phyloP scores from a whole-genome alignment of 2,797 vertebrate species.

The Takifugu ocellatus region DNA sequence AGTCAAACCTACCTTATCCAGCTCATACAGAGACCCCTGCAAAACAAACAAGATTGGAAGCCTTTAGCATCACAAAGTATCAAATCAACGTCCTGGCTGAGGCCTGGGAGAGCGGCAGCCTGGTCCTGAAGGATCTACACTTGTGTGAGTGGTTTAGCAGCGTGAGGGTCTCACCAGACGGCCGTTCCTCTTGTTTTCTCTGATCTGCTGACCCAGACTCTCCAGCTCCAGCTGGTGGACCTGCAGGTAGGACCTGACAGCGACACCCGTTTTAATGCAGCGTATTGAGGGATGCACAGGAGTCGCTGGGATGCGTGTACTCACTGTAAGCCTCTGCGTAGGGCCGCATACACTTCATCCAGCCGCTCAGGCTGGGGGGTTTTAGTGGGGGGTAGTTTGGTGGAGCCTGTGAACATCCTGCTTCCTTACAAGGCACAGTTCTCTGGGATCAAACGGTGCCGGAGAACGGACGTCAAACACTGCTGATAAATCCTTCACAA shows the following conservation, averaged over 20 bases:
- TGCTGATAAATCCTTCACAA: slow-evolving; percentile 28
- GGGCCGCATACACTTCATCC: slow-evolving; percentile 87
- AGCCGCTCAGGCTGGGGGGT: slow-evolving; percentile 89
- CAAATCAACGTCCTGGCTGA: slow-evolving; percentile 13
- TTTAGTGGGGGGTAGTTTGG: slow-evolving; percentile 87
- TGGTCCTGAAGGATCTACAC: slow-evolving; percentile 18
- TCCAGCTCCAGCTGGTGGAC: slow-evolving; percentile 92
- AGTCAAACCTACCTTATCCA: slow-evolving; percentile 66
- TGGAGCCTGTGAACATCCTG: slow-evolving; percentile 95
- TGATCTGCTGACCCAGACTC: slow-evolving; percentile 87
- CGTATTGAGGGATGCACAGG: not conserved
- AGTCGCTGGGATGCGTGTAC: slow-evolving; percentile 49
- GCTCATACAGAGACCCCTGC: slow-evolving; percentile 67
- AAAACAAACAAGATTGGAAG: slow-evolving; percentile 23
- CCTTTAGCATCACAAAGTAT: slow-evolving; percentile 41
- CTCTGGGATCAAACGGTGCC: slow-evolving; percentile 70
- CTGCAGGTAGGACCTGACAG: slow-evolving; percentile 85
- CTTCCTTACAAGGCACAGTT: slow-evolving; percentile 84
- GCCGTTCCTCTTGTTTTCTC: slow-evolving; percentile 89
- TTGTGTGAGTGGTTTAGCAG: slow-evolving; percentile 43
- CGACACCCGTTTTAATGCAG: not conserved
- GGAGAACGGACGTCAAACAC: slow-evolving; percentile 12
- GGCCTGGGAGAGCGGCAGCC: not conserved
- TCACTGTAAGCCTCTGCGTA: slow-evolving; percentile 90
- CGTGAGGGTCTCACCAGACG: slow-evolving; percentile 80